Base-by-base conservation (phyloP, 1,140 invertebrate genomes). In the Rhagoletis pomonella region DNA sequence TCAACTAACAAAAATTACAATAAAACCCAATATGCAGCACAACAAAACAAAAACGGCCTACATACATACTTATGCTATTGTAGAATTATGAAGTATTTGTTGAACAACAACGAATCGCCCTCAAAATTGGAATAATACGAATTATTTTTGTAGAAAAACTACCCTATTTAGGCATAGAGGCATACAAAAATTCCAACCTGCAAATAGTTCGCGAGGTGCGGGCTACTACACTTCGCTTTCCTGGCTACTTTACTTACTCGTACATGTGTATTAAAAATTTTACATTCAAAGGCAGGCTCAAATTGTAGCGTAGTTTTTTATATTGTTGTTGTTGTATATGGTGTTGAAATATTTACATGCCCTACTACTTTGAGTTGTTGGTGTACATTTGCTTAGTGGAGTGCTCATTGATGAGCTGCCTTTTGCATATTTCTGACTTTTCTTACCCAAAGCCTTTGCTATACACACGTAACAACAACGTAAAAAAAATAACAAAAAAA, bases 291-390 rank as follows among this genome's bases (percentile, higher is more conserved):
- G 73, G 19, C 19, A 81, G 73, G 47, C 73, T 81, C 47, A 81
- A 81, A 2, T 81, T 81, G 47, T 81, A 9, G 17, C 73, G 50
- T 81, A 47, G 17, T 73, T 17, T 29, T 55, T 55, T 55, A n/a
- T 81, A 4, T 77, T 77, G 69, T 19, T 77, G 14, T 73, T 65
- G 58, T 64, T 64, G 17, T 64, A 14, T 69, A 44, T 42, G 1
- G 47, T 55, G 73, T 81, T 81, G 73, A 81, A 55, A 81, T 81
- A 55, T 81, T 81, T 50, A 81, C 73, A 55, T 81, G 47, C 47
- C n/a, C 73, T 81, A 55, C 47, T 10, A 81, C 47, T 12, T n/a
- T 9, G n/a, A 29, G n/a, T 39, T 67, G 10, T 19, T 55, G 73
- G 19, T 50, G 73, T 50, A 42, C 19, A 19, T 39, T 50, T 77